Evolutionary conservation across 2,888 invertebrate species (phyloP).

Genomic region (Unio delphinus): DNA sequence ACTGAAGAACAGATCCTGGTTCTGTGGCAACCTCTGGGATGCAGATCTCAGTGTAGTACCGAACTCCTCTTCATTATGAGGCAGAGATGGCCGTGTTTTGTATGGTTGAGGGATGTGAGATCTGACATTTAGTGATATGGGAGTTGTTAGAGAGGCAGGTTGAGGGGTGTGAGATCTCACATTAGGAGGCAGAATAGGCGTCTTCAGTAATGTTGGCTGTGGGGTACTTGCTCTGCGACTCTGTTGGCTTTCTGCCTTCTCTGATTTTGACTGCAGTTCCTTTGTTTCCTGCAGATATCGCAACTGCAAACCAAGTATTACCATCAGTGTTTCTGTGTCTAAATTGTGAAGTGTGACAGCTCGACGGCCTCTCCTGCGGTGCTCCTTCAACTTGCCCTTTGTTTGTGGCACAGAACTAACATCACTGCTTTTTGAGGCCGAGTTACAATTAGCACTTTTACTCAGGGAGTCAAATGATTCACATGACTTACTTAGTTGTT

Average conservation of each 20-base stretch:
- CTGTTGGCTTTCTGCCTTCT: slow-evolving; percentile 8
- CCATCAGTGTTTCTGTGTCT: slow-evolving; percentile 57
- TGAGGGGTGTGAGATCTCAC: slow-evolving; percentile 58
- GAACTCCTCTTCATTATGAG: too few relatives aligned
- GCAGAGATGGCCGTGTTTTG: too few relatives aligned
- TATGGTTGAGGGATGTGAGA: too few relatives aligned
- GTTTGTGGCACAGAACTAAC: slow-evolving; percentile 10
- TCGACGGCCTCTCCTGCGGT: slow-evolving; percentile 49
- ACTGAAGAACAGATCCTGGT: too few relatives aligned
- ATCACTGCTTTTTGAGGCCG: slow-evolving; percentile 7
- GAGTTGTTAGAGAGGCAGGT: slow-evolving; percentile 15
- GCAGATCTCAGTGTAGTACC: too few relatives aligned
- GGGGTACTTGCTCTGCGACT: slow-evolving; percentile 52
- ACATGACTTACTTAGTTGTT: slow-evolving; percentile 35
- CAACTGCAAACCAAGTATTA: slow-evolving; percentile 60
- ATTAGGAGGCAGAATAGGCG: slow-evolving; percentile 31
- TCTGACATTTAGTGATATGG: too few relatives aligned
- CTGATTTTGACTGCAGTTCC: slow-evolving; percentile 33
- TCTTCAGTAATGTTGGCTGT: slow-evolving; percentile 40
- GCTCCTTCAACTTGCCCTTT: slow-evolving; percentile 52
- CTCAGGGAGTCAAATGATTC: slow-evolving; percentile 40
- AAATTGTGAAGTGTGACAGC: slow-evolving; percentile 60
- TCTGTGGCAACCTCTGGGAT: too few relatives aligned
- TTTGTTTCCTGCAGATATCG: slow-evolving; percentile 58
- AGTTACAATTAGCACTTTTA: slow-evolving; percentile 12